These are phyloP conservation scores for Myotis davidii DNA, from an alignment of 2,113 vertebrate genomes.

Conservation along the genomic window DNA sequence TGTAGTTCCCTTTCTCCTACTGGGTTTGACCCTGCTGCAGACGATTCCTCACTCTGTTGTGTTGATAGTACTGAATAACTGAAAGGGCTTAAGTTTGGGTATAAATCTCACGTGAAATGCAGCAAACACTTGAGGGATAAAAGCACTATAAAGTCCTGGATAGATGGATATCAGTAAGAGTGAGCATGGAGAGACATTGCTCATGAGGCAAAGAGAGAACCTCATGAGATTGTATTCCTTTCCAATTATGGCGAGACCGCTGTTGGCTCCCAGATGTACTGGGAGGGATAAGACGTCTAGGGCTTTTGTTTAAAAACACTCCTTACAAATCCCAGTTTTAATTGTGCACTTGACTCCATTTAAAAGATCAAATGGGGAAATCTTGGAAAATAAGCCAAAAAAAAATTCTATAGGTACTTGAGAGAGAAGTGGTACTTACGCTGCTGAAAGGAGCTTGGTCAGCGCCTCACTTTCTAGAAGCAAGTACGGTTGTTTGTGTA, in stretches of 20 bases:
- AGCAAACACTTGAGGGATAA: not conserved
- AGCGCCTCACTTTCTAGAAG: slow-evolving; percentile 13
- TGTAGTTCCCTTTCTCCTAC: slow-evolving; percentile 28
- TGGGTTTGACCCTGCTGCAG: not conserved
- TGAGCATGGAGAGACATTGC: not conserved
- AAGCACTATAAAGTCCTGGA: not conserved
- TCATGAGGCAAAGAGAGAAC: not conserved
- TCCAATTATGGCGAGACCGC: not conserved
- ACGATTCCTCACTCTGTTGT: not conserved
- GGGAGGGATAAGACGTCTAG: not conserved
- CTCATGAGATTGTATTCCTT: not conserved
- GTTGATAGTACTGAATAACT: not conserved
- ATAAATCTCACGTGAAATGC: not conserved
- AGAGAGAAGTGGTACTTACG: not conserved
- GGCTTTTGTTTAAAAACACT: not conserved
- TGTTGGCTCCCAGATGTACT: not conserved
- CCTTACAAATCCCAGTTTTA: not conserved
- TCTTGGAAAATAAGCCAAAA: not conserved
- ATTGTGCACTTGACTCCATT: not conserved
- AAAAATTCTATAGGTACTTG: not conserved
- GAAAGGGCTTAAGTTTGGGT: not conserved
- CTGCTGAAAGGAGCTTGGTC: not conserved
- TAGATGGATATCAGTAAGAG: not conserved
- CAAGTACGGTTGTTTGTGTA: not conserved
- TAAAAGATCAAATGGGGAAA: slow-evolving; percentile 18